phyloP scores from a whole-genome alignment of 2,888 invertebrate species.

The Keiferia lycopersicella region DNA sequence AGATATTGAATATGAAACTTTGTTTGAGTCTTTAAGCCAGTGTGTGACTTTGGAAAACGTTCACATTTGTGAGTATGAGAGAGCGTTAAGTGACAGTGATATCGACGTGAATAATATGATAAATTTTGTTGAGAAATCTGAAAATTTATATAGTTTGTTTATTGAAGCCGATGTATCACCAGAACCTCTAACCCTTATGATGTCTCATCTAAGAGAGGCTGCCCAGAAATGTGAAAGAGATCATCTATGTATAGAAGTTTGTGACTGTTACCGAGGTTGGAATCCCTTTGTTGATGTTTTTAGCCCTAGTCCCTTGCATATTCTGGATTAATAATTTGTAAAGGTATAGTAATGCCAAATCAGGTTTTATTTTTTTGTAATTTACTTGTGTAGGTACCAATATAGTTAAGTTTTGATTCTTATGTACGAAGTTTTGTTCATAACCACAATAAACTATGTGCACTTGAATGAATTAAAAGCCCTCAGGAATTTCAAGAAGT shows the following conservation, averaged over 20 bases:
- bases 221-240: conserved; percentile 41
- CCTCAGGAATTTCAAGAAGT: neutral
- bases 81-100: conserved; percentile 33
- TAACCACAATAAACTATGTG: too few relatives aligned
- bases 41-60: conserved; percentile 48
- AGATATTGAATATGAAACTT: conserved; percentile 45
- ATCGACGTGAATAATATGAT: conserved; percentile 35
- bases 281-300: conserved; percentile 53
- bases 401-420: too few relatives aligned
- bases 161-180: conserved; percentile 49
- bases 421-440: too few relatives aligned
- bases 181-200: conserved; percentile 42
- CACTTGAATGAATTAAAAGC: neutral
- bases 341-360: neutral
- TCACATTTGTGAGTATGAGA: conserved; percentile 49
- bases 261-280: conserved; percentile 48
- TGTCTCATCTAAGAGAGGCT: conserved; percentile 38
- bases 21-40: conserved; percentile 44
- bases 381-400: too few relatives aligned
- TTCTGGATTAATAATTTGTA: conserved; percentile 29
- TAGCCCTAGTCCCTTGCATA: conserved; percentile 52
- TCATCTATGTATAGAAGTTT: conserved; percentile 46
- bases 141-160: conserved; percentile 48
- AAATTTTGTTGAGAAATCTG: conserved; percentile 41
- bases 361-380: too few relatives aligned